Base-by-base conservation (phyloP, 1,140 invertebrate species). In the Lysiphlebus fabarum region DNA sequence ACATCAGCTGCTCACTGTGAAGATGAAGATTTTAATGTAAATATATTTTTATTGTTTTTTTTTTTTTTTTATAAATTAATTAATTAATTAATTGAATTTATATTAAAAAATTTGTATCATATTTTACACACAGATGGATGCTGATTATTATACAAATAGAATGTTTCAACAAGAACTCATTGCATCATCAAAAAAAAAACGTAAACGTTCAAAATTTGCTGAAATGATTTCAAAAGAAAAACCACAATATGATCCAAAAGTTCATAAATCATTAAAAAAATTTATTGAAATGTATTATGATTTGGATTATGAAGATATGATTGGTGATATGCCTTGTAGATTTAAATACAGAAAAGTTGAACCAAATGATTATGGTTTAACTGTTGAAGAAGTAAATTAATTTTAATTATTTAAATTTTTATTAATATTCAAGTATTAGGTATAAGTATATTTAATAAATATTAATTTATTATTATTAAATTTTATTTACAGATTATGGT, bases 281-380 rank as follows among this genome's bases (percentile, higher is more conserved):
- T 96, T 96, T 75, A 86, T 95, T 68, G 91, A 97, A 73, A 93
- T 97, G 74, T 96, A 96, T 78, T 98, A 97, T 71, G 87, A 90
- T 64, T 80, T 98, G 62, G 92, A 96, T 75, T 98, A 90, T 80
- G 96, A 99, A 75, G 96, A 98, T 79, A 85, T 98, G 41, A 89
- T 98, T 60, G 92, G 87, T 1, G 93, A 96, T 75, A 71, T 90
- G 58, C 92, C 92, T 0, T 96, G 93, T 66, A 83, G 92, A 69
- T 99, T 97, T 76, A 95, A 95, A 72, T 99, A 99, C 71, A 84
- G 93, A 43, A 83, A 91, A 73, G 92, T 95, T 5, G 81, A 88
- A 26, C 86, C 94, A 1, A 98, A 98, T 80, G 85, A 90, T 78
- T 99, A 90, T 81, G 96, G 96, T 3, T 79, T 99, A n/a, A 86